Conservation (phyloP, 2,113 vertebrate species). For the Picathartes gymnocephalus region DNA sequence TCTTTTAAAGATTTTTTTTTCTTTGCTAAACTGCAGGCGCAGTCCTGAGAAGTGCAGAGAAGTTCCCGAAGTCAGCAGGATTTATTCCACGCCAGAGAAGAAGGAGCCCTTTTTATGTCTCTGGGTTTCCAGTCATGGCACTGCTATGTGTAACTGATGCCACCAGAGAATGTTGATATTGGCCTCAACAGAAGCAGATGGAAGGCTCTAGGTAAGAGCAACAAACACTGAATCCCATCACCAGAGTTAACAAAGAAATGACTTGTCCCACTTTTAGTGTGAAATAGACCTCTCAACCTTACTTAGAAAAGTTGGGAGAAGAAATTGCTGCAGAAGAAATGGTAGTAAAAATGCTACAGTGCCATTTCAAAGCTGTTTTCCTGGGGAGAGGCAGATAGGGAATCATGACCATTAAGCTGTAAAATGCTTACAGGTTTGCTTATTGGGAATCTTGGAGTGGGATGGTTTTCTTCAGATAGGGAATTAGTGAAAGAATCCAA, state of each 20-base stretch:
- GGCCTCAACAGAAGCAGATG: background rate
- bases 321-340: background rate
- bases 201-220: background rate
- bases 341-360: background rate
- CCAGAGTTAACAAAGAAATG: background rate
- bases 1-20: background rate
- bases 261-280: background rate
- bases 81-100: background rate
- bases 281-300: background rate
- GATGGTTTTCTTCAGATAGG: background rate
- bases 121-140: background rate
- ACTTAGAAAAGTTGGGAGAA: background rate
- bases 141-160: background rate
- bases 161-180: background rate
- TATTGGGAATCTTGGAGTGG: background rate
- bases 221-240: background rate
- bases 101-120: background rate
- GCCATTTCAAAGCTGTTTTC: background rate
- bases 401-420: background rate
- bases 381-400: background rate
- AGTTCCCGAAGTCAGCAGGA: background rate
- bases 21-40: background rate
- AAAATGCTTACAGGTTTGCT: background rate
- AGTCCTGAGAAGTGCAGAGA: slow-evolving; percentile 22
- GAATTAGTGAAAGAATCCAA: background rate